Evolutionary conservation across 2,113 vertebrate genomes (phyloP), one percentile per base, ranked within the genome.

Genomic region (Callospermophilus lateralis): DNA sequence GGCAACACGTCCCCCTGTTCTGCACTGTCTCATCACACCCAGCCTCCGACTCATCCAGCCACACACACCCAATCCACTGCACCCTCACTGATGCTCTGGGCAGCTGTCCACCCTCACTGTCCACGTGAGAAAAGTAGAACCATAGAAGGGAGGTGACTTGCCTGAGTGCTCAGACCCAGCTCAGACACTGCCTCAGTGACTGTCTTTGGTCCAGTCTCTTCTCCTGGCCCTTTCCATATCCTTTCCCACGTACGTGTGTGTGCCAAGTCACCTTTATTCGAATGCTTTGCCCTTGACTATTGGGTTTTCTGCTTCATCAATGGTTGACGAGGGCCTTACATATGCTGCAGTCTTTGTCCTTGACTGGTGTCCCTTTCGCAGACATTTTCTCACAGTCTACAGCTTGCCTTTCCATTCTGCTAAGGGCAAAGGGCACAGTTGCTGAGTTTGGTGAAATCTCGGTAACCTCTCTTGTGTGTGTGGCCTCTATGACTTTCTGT

Each of bases 161-260:
- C 65, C 95, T 67, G 58, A 89, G 63, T 51, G 55, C 83, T 84
- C 94, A 84, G 72, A 53, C 16, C 34, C 67, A 67, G 42, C 55
- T 77, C 72, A 65, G 93, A 55, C 58, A 58, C 7, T 7, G 13
- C 17, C 86, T 34, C 48, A 19, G 53, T 63, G 55, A 61, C 37
- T 58, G 90, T 76, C 28, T 39, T 9, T 30, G n/a, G 30, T 16
- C 20, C 39, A 67, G n/a, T 19, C n/a, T 88, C 80, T 45, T 65
- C 78, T 77, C 61, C 63, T 70, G 37, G n/a, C 26, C 48, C 5
- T 51, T 28, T n/a, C 4, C 2, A 4, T 24, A 26, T 17, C 55
- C n/a, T 20, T 37, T 42, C 55, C 39, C n/a, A 7, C 32, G 39
- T 39, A 22, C 5, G 53, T 13, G 53, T 19, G 53, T 55, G n/a